Conservation (phyloP, 1,140 invertebrate species). For the Trigoniulus corallinus region DNA sequence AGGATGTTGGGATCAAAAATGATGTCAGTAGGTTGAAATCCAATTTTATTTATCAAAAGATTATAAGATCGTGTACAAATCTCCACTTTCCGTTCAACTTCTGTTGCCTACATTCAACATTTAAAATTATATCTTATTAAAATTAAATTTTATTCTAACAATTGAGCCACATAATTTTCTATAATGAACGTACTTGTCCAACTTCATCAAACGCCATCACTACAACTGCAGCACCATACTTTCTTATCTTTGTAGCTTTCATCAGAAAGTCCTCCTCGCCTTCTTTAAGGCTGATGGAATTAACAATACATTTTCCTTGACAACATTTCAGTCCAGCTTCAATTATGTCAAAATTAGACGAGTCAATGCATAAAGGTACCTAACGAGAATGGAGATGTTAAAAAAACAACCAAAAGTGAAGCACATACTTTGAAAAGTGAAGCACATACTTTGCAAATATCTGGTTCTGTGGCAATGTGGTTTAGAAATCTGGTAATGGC, state of each 20-base stretch:
- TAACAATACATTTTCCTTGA: constrained; percentile 45
- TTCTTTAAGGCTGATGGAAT: constrained; percentile 38
- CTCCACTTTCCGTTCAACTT: constrained; percentile 33
- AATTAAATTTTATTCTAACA: not conserved
- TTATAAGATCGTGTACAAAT: constrained; percentile 38
- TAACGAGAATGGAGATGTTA: constrained; percentile 15
- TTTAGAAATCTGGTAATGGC: constrained; percentile 43
- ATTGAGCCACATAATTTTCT: constrained; percentile 15
- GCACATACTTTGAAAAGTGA: too few relatives aligned
- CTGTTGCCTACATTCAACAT: constrained; percentile 27
- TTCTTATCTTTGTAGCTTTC: constrained; percentile 27
- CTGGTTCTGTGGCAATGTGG: constrained; percentile 38
- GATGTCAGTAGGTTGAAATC: constrained; percentile 40
- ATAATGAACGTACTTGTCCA: constrained; percentile 32
- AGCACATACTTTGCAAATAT: constrained; percentile 31
- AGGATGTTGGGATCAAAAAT: constrained; percentile 49
- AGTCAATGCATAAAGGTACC: constrained; percentile 42
- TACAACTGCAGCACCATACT: constrained; percentile 41
- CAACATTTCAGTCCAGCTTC: constrained; percentile 40
- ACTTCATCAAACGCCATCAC: constrained; percentile 37
- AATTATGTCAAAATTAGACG: constrained; percentile 38
- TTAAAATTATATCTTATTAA: not conserved
- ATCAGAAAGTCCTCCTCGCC: constrained; percentile 30
- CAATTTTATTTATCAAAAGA: constrained; percentile 31
- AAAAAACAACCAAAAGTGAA: too few relatives aligned